Conservation (phyloP, 2,888 invertebrate genomes). For the Pseudanteris insignis region DNA sequence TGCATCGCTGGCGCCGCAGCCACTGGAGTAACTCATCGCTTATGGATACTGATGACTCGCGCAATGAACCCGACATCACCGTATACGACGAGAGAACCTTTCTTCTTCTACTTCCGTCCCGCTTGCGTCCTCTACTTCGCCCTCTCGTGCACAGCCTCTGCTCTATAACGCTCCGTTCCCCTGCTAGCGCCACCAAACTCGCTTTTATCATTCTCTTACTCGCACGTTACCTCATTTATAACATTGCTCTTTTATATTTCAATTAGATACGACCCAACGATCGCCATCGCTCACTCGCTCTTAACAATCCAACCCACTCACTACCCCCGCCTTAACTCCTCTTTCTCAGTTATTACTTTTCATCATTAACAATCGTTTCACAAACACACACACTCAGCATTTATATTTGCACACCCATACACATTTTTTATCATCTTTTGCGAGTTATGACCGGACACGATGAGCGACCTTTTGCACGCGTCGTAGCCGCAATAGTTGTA, state of each 20-base stretch:
- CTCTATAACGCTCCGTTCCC: too few relatives aligned
- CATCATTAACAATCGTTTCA: slow-evolving; percentile 51
- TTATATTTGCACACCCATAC: slow-evolving; percentile 65
- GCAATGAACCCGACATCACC: slow-evolving; percentile 70
- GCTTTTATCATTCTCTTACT: too few relatives aligned
- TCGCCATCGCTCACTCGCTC: too few relatives aligned
- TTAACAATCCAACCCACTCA: too few relatives aligned
- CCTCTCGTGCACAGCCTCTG: slow-evolving; percentile 63
- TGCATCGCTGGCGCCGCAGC: slow-evolving; percentile 16
- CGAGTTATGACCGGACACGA: slow-evolving; percentile 52
- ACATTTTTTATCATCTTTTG: slow-evolving; percentile 61
- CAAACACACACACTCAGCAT: slow-evolving; percentile 48
- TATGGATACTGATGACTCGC: slow-evolving; percentile 81
- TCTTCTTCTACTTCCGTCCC: slow-evolving; percentile 7
- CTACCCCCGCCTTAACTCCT: not conserved
- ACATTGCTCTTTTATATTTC: slow-evolving; percentile 20
- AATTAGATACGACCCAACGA: slow-evolving; percentile 13
- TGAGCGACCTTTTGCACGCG: slow-evolving; percentile 47
- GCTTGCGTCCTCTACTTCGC: slow-evolving; percentile 16
- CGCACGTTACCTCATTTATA: too few relatives aligned
- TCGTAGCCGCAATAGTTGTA: slow-evolving; percentile 38
- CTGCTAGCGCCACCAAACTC: too few relatives aligned
- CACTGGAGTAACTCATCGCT: slow-evolving; percentile 71
- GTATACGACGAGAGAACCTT: slow-evolving; percentile 48
- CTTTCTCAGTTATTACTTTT: slow-evolving; percentile 52